A percentile compares a stretch with the other conserved stretches of the same genome.
These are phyloP conservation scores for Philopedon plagiatum DNA, from an alignment of 2,888 invertebrate genomes.

Conservation along the genomic window DNA sequence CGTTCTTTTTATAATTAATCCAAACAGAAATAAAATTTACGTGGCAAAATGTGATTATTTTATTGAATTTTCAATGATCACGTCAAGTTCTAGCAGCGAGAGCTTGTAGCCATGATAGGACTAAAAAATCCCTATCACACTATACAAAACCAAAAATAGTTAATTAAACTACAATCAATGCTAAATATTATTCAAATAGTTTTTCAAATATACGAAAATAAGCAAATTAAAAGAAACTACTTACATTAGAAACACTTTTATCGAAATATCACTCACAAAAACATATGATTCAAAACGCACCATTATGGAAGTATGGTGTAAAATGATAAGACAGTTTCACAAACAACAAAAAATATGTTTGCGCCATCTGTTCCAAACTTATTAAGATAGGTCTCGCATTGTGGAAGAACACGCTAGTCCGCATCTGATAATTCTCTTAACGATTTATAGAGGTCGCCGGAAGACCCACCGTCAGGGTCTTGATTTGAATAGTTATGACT, in stretches of 20 bases:
- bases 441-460: background rate
- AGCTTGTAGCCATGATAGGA: conserved; percentile 51
- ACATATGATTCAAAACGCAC: conserved; percentile 62
- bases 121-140: conserved; percentile 65
- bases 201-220: conserved; percentile 21
- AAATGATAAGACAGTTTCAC: conserved; percentile 60
- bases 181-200: background rate
- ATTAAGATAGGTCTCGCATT: background rate
- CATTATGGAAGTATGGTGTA: conserved; percentile 57
- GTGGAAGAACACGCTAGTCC: background rate
- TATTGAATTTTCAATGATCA: conserved; percentile 34
- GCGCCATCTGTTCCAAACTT: conserved; percentile 48
- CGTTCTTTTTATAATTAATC: conserved; percentile 4
- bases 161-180: background rate
- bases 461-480: too few species aligned
- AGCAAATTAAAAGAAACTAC: conserved; percentile 39
- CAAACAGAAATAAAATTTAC: conserved; percentile 15
- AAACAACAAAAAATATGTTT: conserved; percentile 52
- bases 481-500: too few species aligned
- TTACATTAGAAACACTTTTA: conserved; percentile 55
- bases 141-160: conserved; percentile 56
- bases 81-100: conserved; percentile 36
- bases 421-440: too few species aligned
- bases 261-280: conserved; percentile 56
- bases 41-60: conserved; percentile 30